Evolutionary conservation across 2,888 invertebrate species (phyloP), one percentile per base, ranked within the genome.

Genomic region (Tanytarsus gracilentus): DNA sequence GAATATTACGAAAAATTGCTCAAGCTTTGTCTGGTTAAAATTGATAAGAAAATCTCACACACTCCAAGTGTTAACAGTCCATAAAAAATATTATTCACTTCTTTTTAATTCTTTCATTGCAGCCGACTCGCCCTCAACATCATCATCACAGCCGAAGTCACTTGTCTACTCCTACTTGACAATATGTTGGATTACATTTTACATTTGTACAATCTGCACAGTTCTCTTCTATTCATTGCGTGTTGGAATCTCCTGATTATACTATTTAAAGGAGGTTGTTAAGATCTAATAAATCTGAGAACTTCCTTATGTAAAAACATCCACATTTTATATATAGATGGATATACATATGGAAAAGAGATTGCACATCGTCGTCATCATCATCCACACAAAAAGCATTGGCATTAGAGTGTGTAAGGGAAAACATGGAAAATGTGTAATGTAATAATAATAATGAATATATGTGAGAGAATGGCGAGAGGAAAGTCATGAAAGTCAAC

Each of bases 201-300:
- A 60, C 36, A 50, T 60, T 11, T 60, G 60, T 8, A 60, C 60
- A 36, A 60, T 39, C 11, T 60, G 60, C 50, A 60, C 60, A n/a
- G 36, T 60, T 33, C 21, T 60, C 16, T 60, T 60, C 36, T 60
- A 60, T 18, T 60, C 60, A 36, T 25, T 60, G 11, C 60, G 60
- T 50, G 39, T 60, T 16, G 60, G 60, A 50, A 60, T 60, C 39
- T 60, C 60, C 50, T 60, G 60, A 60, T 60, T 60, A 16, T 49
- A 50, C 39, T 50, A 49, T 29, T 36, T 60, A 23, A 50, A 60
- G 50, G 50, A 60, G 50, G 50, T 60, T 30, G 60, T 60, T 16
- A 60, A 60, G 36, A 60, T 60, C 30, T 60, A 60, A 60, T 44
- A 14, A 21, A 29, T 33, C 53, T 36, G 36, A 36, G 18, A 26